Conservation (phyloP, 2,113 vertebrate genomes). For the Donacobius atricapilla region DNA sequence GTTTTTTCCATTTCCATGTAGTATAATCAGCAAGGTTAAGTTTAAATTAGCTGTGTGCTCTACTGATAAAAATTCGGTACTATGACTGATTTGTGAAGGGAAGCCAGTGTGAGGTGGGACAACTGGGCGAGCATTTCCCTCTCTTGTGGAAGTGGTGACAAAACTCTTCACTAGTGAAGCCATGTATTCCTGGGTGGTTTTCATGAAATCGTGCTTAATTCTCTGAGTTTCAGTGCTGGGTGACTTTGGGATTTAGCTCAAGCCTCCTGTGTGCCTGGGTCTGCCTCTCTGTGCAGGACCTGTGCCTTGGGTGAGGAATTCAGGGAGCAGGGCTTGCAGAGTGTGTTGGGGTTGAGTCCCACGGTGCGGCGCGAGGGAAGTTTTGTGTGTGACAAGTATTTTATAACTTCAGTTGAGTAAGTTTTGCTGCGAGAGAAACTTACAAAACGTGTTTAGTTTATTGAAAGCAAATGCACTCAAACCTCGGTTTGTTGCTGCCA, state of each 20-base stretch:
- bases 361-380: not conserved
- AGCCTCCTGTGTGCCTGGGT: not conserved
- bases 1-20: not conserved
- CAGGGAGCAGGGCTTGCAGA: rapidly evolving
- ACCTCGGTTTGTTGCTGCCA: conserved; percentile 33
- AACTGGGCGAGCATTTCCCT: not conserved
- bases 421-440: not conserved
- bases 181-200: not conserved
- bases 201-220: not conserved
- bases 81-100: not conserved
- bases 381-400: not conserved
- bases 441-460: conserved; percentile 22
- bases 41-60: not conserved
- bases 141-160: not conserved
- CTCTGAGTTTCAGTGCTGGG: not conserved
- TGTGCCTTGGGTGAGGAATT: not conserved
- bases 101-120: not conserved
- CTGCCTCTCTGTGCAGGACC: not conserved
- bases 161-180: not conserved
- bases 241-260: not conserved
- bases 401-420: conserved; percentile 4
- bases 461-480: conserved; percentile 43
- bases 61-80: not conserved
- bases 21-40: not conserved
- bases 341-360: not conserved